Evolutionary conservation across 2,888 invertebrate genomes (phyloP).

Genomic region (Archips xylosteana): DNA sequence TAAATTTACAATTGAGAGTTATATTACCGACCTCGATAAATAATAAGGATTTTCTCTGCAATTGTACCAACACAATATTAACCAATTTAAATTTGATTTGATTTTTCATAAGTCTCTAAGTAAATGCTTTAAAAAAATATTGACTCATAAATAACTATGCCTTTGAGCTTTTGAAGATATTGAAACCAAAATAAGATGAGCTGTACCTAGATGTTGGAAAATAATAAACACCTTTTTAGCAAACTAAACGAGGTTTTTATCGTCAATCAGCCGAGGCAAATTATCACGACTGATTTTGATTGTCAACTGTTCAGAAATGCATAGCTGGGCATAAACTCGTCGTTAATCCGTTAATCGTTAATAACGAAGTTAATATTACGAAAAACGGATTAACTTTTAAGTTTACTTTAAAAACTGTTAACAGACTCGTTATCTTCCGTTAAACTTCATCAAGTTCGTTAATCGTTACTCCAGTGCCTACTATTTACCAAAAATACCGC

Average conservation of each 20-base stretch:
- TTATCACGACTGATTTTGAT: not conserved
- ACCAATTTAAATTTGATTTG: not conserved
- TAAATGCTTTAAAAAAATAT: not conserved
- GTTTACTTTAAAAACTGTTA: too few species aligned
- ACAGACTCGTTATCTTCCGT: too few species aligned
- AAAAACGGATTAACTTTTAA: too few species aligned
- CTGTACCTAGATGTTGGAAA: not conserved
- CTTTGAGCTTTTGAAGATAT: too few species aligned
- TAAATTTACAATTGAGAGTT: slow-evolving; percentile 28
- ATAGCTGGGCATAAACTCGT: too few species aligned
- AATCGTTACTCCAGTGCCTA: too few species aligned
- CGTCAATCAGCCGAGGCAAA: not conserved
- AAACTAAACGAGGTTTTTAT: not conserved
- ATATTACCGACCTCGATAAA: slow-evolving; percentile 24
- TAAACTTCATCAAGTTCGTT: too few species aligned
- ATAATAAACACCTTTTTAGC: not conserved
- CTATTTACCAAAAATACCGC: too few species aligned
- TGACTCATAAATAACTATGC: too few species aligned
- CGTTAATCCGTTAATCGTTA: too few species aligned
- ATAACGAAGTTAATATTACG: too few species aligned
- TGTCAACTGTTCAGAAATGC: not conserved
- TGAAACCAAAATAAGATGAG: too few species aligned
- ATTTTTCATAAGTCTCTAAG: not conserved
- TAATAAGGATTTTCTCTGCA: slow-evolving; percentile 26
- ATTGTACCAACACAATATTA: not conserved